phyloP scores from a whole-genome alignment of 2,113 vertebrate genomes.

The Aix galericulata region DNA sequence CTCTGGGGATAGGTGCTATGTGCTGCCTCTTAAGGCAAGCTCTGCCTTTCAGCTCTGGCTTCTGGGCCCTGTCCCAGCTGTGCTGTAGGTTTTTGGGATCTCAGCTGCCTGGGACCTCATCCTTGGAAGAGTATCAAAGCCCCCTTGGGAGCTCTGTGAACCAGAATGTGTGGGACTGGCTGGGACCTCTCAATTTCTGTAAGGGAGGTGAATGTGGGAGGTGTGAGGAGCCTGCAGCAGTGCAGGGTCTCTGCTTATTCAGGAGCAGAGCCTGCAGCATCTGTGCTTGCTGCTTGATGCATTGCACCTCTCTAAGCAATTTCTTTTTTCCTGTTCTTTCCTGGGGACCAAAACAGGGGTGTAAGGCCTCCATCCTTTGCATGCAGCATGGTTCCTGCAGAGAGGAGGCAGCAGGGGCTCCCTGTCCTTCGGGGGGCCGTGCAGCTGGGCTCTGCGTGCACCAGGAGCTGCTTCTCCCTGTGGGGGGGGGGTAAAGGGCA shows the following conservation, averaged over 20 bases:
- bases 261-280: not conserved
- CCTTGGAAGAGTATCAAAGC: not conserved
- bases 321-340: not conserved
- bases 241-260: not conserved
- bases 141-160: not conserved
- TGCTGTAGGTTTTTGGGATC: not conserved
- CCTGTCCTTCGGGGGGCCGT: not conserved
- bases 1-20: not conserved
- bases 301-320: rapidly evolving
- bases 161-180: not conserved
- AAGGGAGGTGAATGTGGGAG: not conserved
- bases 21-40: not conserved
- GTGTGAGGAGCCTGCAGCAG: not conserved
- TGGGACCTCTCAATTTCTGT: not conserved
- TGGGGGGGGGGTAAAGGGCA: rapidly evolving
- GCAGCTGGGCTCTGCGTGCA: not conserved
- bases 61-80: not conserved
- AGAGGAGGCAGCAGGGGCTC: rapidly evolving
- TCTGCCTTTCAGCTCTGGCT: not conserved
- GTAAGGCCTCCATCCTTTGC: not conserved
- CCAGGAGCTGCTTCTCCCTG: not conserved
- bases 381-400: rapidly evolving
- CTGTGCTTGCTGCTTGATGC: rapidly evolving
- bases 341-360: rapidly evolving
- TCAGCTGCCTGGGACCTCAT: not conserved